Evolutionary conservation across 23 tunicate genomes (phyloP).

Genomic region (Corella eumyota): DNA sequence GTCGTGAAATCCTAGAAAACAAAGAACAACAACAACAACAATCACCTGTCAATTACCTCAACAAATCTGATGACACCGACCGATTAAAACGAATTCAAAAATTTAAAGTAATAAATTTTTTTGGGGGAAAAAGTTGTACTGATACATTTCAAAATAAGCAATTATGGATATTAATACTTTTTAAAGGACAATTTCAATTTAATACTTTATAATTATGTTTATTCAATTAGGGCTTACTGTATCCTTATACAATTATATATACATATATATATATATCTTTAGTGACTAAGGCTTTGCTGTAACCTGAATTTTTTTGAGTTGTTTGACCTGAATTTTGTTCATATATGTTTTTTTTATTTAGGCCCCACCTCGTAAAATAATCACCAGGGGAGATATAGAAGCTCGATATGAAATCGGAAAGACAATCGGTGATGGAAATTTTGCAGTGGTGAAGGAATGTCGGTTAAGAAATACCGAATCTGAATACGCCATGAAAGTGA

Average conservation of each 20-base stretch:
- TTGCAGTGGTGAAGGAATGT: constrained; percentile 92
- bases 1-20: constrained; percentile 15
- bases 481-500: constrained; percentile 96
- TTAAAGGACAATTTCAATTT: too few species aligned
- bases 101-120: constrained; percentile 80
- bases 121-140: too few species aligned
- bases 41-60: constrained; percentile 32
- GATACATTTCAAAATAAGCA: too few species aligned
- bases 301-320: too few species aligned
- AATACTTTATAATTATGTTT: too few species aligned
- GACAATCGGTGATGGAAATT: constrained; percentile 96
- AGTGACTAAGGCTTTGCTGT: too few species aligned
- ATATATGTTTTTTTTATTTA: constrained; percentile 4
- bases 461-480: constrained; percentile 86
- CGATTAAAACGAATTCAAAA: constrained; percentile 57
- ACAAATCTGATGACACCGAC: constrained; percentile 85
- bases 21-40: constrained; percentile 5
- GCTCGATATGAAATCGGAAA: constrained; percentile 87
- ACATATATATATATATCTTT: too few species aligned
- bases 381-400: constrained; percentile 51
- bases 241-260: too few species aligned
- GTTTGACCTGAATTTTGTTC: too few species aligned
- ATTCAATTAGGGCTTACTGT: too few species aligned
- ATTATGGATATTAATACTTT: too few species aligned
- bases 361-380: constrained; percentile 78